These are phyloP conservation scores for Sebastes baramenuke DNA, from an alignment of 2,797 vertebrate species.

Conservation along the genomic window DNA sequence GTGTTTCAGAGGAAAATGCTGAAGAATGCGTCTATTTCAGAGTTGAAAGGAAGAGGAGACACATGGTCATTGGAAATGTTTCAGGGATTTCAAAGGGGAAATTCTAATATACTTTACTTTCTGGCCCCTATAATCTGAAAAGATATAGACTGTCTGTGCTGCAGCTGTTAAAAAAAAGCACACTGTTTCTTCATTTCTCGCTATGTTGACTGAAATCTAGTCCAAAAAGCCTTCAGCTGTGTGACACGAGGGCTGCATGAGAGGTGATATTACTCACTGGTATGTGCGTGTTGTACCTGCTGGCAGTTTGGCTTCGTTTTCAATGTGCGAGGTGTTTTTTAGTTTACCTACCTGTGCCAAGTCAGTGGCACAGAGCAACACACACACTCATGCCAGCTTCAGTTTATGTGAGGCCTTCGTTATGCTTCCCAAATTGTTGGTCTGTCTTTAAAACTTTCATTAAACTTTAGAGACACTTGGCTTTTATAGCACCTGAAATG, in stretches of 20 bases:
- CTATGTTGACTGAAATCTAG: neutral
- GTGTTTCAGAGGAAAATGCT: neutral
- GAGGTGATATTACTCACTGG: conserved; percentile 32
- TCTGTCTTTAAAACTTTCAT: neutral
- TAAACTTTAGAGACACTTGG: neutral
- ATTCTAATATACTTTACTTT: conserved; percentile 33
- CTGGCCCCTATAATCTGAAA: conserved; percentile 28
- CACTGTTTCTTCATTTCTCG: conserved; percentile 18
- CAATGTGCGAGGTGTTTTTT: conserved; percentile 29
- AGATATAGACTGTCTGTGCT: conserved; percentile 42
- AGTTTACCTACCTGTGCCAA: conserved; percentile 33
- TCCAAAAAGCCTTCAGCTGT: conserved; percentile 24
- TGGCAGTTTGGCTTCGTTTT: conserved; percentile 31
- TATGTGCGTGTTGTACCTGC: conserved; percentile 9
- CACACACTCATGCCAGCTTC: neutral
- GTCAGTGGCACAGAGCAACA: neutral
- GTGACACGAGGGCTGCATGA: neutral
- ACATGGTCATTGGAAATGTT: conserved; percentile 37
- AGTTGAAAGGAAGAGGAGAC: conserved; percentile 15
- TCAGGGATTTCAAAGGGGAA: conserved; percentile 47
- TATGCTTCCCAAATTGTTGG: neutral
- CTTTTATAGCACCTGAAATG: neutral
- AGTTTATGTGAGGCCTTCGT: neutral
- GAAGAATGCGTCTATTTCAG: neutral
- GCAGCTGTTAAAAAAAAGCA: conserved; percentile 61